Evolutionary conservation across 2,113 vertebrate species (phyloP).

Genomic region (Pterocles burchelli): DNA sequence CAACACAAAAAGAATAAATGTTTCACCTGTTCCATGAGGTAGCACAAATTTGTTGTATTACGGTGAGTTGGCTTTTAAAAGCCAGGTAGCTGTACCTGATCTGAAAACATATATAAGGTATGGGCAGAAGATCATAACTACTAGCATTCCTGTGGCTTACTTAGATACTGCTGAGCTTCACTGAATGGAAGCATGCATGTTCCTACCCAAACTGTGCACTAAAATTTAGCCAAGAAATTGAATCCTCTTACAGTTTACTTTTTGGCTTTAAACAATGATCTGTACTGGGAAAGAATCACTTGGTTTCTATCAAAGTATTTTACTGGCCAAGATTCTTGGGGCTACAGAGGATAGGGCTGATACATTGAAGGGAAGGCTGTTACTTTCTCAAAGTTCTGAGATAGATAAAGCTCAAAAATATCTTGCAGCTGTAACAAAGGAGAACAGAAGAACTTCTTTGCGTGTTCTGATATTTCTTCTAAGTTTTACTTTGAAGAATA

Average conservation of each 20-base stretch:
- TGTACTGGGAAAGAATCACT: not conserved
- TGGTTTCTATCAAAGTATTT: not conserved
- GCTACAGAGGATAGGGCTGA: not conserved
- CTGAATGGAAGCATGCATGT: not conserved
- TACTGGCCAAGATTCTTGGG: not conserved
- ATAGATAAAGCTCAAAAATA: not conserved
- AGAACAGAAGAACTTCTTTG: not conserved
- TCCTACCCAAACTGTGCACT: not conserved
- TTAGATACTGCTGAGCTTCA: not conserved
- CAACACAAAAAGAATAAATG: not conserved
- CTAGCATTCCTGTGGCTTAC: not conserved
- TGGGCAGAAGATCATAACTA: not conserved
- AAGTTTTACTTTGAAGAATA: not conserved
- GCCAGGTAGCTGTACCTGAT: not conserved
- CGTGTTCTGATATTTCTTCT: not conserved
- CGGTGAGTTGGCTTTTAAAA: not conserved
- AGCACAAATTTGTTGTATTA: not conserved
- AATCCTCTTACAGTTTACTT: not conserved
- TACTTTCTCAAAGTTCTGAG: not conserved
- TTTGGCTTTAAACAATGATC: not conserved
- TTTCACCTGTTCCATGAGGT: not conserved
- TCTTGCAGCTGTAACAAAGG: not conserved
- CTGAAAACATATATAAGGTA: not conserved
- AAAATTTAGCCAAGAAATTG: not conserved
- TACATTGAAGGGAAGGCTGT: not conserved